A percentile compares a stretch with the other conserved stretches of the same genome.
These are phyloP conservation scores for Orthosia cruda DNA, from an alignment of 2,888 invertebrate genomes.

Conservation along the genomic window DNA sequence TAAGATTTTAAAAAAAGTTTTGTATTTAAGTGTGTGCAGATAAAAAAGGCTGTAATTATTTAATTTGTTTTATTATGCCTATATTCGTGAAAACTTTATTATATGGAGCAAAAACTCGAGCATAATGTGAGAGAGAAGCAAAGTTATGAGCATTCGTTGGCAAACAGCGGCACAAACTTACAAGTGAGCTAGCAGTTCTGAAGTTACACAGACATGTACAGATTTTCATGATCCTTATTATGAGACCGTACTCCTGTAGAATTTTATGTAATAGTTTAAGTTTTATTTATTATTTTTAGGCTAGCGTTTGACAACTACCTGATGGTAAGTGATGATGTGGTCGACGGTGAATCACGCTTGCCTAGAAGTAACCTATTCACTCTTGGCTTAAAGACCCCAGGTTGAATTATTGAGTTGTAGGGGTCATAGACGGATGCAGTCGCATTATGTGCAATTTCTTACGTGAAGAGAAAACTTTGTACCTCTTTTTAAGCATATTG, in stretches of 20 bases:
- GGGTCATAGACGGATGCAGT: neutral
- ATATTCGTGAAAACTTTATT: neutral
- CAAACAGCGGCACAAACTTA: constrained; percentile 30
- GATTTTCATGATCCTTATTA: constrained; percentile 20
- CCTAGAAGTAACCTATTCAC: too few relatives aligned
- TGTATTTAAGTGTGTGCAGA: too few relatives aligned
- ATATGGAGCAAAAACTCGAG: neutral
- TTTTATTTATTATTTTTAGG: neutral
- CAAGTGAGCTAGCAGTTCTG: constrained; percentile 22
- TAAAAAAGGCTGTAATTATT: neutral
- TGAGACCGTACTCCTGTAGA: neutral
- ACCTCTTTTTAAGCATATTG: too few relatives aligned
- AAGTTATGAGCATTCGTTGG: constrained; percentile 33
- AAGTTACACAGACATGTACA: constrained; percentile 16
- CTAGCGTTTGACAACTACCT: too few relatives aligned
- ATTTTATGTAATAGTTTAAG: neutral
- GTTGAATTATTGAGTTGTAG: neutral
- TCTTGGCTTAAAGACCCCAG: too few relatives aligned
- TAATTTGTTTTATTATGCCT: neutral
- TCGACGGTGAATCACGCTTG: too few relatives aligned
- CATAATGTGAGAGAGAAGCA: neutral
- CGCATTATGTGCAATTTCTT: too few relatives aligned
- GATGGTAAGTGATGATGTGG: too few relatives aligned
- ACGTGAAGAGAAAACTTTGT: too few relatives aligned
- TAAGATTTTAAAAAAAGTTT: too few relatives aligned